phyloP scores from a whole-genome alignment of 2,888 invertebrate species.

The Apomyelois bistriatella region DNA sequence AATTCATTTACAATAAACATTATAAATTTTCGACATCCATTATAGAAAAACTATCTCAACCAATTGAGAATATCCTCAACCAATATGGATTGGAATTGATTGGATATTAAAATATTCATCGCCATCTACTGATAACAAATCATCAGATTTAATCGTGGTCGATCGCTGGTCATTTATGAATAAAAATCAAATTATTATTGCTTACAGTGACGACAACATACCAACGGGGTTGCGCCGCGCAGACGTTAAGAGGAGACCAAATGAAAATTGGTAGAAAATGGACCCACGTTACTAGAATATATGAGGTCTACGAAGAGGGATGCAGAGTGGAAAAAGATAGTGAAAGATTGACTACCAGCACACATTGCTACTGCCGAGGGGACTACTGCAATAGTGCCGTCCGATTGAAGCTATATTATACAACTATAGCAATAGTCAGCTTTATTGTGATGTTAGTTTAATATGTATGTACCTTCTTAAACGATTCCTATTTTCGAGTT shows the following conservation, averaged over 20 bases:
- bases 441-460: slow-evolving; percentile 10
- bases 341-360: slow-evolving; percentile 75
- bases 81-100: too few species aligned
- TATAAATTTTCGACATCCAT: too few species aligned
- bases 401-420: slow-evolving; percentile 17
- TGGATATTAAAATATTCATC: too few species aligned
- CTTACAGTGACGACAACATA: slow-evolving; percentile 44
- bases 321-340: slow-evolving; percentile 79
- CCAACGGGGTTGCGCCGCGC: slow-evolving; percentile 85
- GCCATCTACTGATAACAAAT: too few species aligned
- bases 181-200: not conserved
- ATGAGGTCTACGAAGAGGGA: slow-evolving; percentile 84
- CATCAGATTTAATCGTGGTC: too few species aligned
- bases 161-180: not conserved
- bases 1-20: not conserved
- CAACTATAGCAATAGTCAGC: slow-evolving; percentile 15
- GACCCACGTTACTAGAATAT: slow-evolving; percentile 80
- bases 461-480: not conserved
- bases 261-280: slow-evolving; percentile 78
- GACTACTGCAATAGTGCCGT: slow-evolving; percentile 83
- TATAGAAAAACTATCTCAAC: too few species aligned
- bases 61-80: too few species aligned
- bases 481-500: too few species aligned
- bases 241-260: slow-evolving; percentile 81
- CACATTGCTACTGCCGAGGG: slow-evolving; percentile 87